Evolutionary conservation across 92 coral and sea anemone genomes (phyloP).

Genomic region (Palythoa caribaeorum): DNA sequence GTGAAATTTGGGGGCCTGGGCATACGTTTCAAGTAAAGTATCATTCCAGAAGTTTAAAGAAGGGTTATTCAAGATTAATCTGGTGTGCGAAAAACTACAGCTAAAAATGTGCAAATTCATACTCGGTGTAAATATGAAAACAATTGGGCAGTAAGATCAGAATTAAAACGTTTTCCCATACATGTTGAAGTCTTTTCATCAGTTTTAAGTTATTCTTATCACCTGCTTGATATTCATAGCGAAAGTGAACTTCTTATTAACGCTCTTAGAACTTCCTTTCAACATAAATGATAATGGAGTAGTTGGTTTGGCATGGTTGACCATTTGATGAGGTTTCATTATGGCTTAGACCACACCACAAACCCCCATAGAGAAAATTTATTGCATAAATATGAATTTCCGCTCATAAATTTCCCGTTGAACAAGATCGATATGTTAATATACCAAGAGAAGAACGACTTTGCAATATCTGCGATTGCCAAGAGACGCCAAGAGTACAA

Average conservation of each 20-base stretch:
- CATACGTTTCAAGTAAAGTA: slow-evolving; percentile 5
- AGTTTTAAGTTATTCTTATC: slow-evolving; percentile 25
- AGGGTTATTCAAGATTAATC: slow-evolving; percentile 23
- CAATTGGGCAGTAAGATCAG: slow-evolving; percentile 35
- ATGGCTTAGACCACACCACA: slow-evolving; percentile 1
- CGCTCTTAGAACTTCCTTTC: slow-evolving; percentile 23
- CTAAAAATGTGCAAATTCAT: slow-evolving; percentile 31
- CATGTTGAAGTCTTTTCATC: slow-evolving; percentile 20
- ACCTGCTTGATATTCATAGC: slow-evolving; percentile 23
- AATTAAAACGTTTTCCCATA: slow-evolving; percentile 31
- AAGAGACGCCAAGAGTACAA: too few relatives aligned
- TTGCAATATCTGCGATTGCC: too few relatives aligned
- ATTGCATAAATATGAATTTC: too few relatives aligned
- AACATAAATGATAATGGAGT: slow-evolving; percentile 33
- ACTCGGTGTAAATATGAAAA: slow-evolving; percentile 25
- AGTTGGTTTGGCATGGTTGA: slow-evolving; percentile 23
- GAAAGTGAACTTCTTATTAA: slow-evolving; percentile 13
- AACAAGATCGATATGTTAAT: too few relatives aligned
- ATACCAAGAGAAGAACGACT: too few relatives aligned
- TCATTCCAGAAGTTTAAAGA: slow-evolving; percentile 7
- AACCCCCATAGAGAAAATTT: not conserved
- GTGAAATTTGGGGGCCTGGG: not conserved
- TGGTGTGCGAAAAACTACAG: slow-evolving; percentile 34
- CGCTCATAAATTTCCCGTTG: too few relatives aligned
- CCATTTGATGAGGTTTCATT: slow-evolving; percentile 4